A percentile compares a stretch with the other conserved stretches of the same genome.
Evolutionary conservation across 2,113 vertebrate species (phyloP).

Genomic region (Dromiciops gliroides): DNA sequence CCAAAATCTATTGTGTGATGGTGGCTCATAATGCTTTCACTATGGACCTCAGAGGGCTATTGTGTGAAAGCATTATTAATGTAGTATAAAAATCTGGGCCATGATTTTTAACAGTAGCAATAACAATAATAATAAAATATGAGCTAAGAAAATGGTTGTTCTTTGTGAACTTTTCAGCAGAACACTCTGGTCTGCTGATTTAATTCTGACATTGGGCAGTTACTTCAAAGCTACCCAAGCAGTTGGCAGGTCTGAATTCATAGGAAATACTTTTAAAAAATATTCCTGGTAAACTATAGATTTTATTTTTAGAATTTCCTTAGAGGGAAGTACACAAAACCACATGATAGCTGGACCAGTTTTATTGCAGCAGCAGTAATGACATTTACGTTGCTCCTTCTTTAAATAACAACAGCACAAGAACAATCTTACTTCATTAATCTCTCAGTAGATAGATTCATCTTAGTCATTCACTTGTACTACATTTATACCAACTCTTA

Average conservation of each 20-base stretch:
- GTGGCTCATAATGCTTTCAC: no score
- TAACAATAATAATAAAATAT: no score
- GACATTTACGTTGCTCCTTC: slow-evolving; percentile 73
- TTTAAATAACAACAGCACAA: slow-evolving; percentile 76
- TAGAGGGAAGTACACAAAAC: slow-evolving; percentile 44
- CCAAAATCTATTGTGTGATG: no score
- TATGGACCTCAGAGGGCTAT: no score
- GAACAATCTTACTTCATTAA: slow-evolving; percentile 70
- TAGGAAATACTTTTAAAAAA: slow-evolving; percentile 17
- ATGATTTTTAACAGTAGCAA: no score
- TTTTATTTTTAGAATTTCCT: slow-evolving; percentile 53
- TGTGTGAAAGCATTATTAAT: no score
- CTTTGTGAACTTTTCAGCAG: slow-evolving; percentile 4
- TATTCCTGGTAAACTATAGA: slow-evolving; percentile 5
- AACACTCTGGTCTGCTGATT: slow-evolving; percentile 29
- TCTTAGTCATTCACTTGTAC: slow-evolving; percentile 45
- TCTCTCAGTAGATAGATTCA: slow-evolving; percentile 68
- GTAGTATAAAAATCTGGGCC: no score
- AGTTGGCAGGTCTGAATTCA: slow-evolving; percentile 42
- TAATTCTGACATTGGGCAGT: background rate
- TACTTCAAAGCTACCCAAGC: slow-evolving; percentile 55
- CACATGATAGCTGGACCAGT: slow-evolving; percentile 49
- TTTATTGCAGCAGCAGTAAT: slow-evolving; percentile 61
- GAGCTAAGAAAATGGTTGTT: background rate
- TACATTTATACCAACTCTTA: slow-evolving; percentile 36